These are phyloP conservation scores for Cydia amplana DNA, from an alignment of 1,140 invertebrate genomes.

Conservation along the genomic window DNA sequence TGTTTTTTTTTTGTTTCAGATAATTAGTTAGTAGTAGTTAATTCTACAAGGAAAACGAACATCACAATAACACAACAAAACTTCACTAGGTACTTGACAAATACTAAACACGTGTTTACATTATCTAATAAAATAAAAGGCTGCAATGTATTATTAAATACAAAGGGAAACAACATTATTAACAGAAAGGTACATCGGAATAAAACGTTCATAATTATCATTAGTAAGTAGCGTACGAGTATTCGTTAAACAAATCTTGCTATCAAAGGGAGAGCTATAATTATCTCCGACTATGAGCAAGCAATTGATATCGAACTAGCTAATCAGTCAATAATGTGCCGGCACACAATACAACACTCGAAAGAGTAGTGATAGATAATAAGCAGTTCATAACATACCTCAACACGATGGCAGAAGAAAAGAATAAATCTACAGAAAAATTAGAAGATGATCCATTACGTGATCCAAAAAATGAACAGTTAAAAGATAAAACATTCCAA, in stretches of 20 bases:
- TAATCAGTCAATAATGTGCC: constrained; percentile 67
- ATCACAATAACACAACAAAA: neutral
- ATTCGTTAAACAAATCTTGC: constrained; percentile 54
- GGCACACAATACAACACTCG: constrained; percentile 54
- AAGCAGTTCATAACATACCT: constrained; percentile 35
- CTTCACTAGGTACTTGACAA: neutral
- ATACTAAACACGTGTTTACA: neutral
- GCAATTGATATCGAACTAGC: constrained; percentile 75
- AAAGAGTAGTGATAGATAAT: constrained; percentile 51
- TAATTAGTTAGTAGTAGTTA: too few species aligned
- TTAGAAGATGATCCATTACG: constrained; percentile 66
- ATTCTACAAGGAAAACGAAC: neutral
- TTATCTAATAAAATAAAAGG: neutral
- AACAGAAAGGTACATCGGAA: neutral
- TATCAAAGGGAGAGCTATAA: constrained; percentile 52
- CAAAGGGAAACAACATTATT: neutral
- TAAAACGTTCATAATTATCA: neutral
- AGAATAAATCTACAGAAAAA: constrained; percentile 47
- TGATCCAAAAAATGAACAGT: constrained; percentile 37
- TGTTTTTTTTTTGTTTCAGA: too few species aligned
- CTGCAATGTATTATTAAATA: neutral
- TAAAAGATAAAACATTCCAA: constrained; percentile 54
- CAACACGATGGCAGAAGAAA: constrained; percentile 59
- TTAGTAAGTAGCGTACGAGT: constrained; percentile 35
- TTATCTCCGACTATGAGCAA: constrained; percentile 44